phyloP scores from a whole-genome alignment of 2,113 vertebrate species.

The Caranx ignobilis region DNA sequence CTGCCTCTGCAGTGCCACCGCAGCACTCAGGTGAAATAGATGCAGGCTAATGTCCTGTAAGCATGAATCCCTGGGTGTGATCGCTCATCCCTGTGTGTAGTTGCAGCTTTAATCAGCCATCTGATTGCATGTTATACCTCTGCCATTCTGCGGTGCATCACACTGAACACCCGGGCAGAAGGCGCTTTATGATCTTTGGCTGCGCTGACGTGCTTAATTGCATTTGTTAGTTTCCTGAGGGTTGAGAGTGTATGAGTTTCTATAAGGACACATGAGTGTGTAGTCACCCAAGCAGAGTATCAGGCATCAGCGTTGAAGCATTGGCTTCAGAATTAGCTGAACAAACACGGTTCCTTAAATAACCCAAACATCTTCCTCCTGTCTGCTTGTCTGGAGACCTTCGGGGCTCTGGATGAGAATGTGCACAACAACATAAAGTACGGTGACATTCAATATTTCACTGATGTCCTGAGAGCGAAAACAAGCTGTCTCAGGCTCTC shows the following conservation, averaged over 20 bases:
- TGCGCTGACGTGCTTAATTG: conserved; percentile 36
- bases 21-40: conserved; percentile 21
- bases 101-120: conserved; percentile 59
- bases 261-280: neutral
- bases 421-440: conserved; percentile 27
- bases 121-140: conserved; percentile 40
- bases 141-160: conserved; percentile 5
- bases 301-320: conserved; percentile 45
- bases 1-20: conserved; percentile 43
- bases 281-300: conserved; percentile 36
- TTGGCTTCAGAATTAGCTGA: conserved; percentile 49
- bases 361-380: conserved; percentile 22
- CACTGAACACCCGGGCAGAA: neutral
- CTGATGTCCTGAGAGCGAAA: conserved; percentile 21
- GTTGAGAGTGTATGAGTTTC: neutral
- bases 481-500: conserved; percentile 27
- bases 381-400: conserved; percentile 24
- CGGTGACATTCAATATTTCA: conserved; percentile 48
- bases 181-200: conserved; percentile 62
- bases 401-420: conserved; percentile 28
- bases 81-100: conserved; percentile 34
- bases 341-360: conserved; percentile 52
- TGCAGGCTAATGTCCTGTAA: conserved; percentile 41
- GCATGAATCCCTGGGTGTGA: conserved; percentile 39
- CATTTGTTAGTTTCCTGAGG: conserved; percentile 35